Evolutionary conservation across 2,797 vertebrate genomes (phyloP).

Genomic region (Enteromius thamalakanensis): DNA sequence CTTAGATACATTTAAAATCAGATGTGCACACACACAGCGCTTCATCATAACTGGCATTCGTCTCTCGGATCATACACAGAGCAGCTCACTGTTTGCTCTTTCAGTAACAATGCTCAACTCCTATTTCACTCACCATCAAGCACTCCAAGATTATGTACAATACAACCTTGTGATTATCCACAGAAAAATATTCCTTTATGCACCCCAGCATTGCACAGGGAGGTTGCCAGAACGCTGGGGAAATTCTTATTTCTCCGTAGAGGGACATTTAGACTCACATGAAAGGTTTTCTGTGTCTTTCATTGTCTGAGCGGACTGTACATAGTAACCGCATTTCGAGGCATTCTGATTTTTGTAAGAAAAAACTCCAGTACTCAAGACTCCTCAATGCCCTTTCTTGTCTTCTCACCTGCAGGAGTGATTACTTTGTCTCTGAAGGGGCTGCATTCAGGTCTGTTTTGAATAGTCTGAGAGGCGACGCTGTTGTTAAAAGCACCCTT

Average conservation of each 20-base stretch:
- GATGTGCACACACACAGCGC: slow-evolving; percentile 7
- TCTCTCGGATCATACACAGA: slow-evolving; percentile 23
- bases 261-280: slow-evolving; percentile 54
- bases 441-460: slow-evolving; percentile 16
- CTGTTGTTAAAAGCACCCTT: background rate
- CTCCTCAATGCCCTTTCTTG: slow-evolving; percentile 20
- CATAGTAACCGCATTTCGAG: slow-evolving; percentile 39
- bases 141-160: slow-evolving; percentile 35
- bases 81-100: slow-evolving; percentile 20
- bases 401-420: slow-evolving; percentile 32
- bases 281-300: slow-evolving; percentile 41
- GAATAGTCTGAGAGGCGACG: slow-evolving; percentile 8
- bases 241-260: slow-evolving; percentile 51
- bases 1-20: slow-evolving; percentile 46
- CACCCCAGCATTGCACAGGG: slow-evolving; percentile 50
- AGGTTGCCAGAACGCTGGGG: slow-evolving; percentile 41
- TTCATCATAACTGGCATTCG: slow-evolving; percentile 50
- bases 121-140: slow-evolving; percentile 37
- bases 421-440: slow-evolving; percentile 24
- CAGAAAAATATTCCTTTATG: slow-evolving; percentile 42
- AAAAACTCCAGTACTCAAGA: background rate
- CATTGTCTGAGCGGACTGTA: slow-evolving; percentile 46
- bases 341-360: slow-evolving; percentile 33
- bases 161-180: slow-evolving; percentile 42
- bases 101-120: slow-evolving; percentile 30